These are phyloP conservation scores for Drosophila bunnanda DNA, from an alignment of 2,888 invertebrate genomes.

Conservation along the genomic window DNA sequence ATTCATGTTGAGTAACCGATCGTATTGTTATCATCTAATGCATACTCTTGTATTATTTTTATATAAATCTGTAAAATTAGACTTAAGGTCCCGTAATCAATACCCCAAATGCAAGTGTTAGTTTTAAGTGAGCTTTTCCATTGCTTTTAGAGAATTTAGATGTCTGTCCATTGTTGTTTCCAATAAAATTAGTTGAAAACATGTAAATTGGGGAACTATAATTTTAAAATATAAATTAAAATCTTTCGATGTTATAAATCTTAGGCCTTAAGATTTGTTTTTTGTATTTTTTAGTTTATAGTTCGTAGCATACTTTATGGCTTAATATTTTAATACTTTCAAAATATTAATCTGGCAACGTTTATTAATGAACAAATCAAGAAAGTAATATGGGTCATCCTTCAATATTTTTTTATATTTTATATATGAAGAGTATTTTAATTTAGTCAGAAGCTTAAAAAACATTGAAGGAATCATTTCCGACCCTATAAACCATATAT, in stretches of 20 bases:
- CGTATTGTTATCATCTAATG: constrained; percentile 58
- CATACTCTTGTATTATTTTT: constrained; percentile 55
- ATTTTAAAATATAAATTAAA: too few species aligned
- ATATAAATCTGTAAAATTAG: constrained; percentile 45
- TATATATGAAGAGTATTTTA: too few species aligned
- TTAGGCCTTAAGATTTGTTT: neutral
- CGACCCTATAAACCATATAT: too few species aligned
- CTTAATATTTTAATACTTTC: neutral
- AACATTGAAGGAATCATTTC: too few species aligned
- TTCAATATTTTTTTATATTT: neutral
- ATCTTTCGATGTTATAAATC: too few species aligned
- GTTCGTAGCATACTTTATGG: constrained; percentile 18
- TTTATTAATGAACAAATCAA: neutral
- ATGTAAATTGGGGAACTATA: neutral
- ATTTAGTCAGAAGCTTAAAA: too few species aligned
- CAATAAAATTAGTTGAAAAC: constrained; percentile 40
- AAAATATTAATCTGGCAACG: neutral
- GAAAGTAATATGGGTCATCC: constrained; percentile 2
- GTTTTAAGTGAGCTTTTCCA: constrained; percentile 35
- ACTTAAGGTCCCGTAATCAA: constrained; percentile 35
- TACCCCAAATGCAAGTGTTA: constrained; percentile 27
- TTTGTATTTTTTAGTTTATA: neutral
- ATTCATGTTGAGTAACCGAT: constrained; percentile 41
- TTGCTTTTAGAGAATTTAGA: constrained; percentile 38
- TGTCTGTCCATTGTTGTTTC: constrained; percentile 38